Conservation (phyloP, 2,888 invertebrate genomes). For the Leptinotarsa tumamoca region DNA sequence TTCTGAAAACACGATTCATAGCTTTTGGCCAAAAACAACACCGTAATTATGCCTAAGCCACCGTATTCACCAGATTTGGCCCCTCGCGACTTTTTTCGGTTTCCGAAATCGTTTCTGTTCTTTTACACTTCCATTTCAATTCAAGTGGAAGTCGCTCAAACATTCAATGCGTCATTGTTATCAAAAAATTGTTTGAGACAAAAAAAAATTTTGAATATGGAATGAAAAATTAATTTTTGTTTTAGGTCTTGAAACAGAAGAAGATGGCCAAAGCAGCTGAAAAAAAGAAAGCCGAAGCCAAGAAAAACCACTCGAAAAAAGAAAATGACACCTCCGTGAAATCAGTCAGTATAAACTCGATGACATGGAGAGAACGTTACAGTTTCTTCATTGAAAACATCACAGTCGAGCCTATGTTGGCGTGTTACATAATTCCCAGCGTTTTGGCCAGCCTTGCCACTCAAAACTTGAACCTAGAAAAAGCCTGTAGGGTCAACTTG, state of each 20-base stretch:
- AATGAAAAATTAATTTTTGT: conserved; percentile 22
- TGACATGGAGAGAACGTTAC: conserved; percentile 71
- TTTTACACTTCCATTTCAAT: too few species aligned
- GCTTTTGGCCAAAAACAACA: too few species aligned
- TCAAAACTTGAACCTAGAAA: conserved; percentile 87
- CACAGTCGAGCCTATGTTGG: conserved; percentile 82
- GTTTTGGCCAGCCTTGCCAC: conserved; percentile 80
- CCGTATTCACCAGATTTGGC: too few species aligned
- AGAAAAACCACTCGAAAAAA: conserved; percentile 38
- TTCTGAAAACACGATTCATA: too few species aligned
- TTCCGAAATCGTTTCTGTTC: too few species aligned
- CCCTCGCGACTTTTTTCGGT: too few species aligned
- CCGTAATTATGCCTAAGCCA: too few species aligned
- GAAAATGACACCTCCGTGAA: conserved; percentile 41
- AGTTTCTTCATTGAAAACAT: conserved; percentile 73
- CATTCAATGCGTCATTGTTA: too few species aligned
- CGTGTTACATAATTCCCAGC: conserved; percentile 77
- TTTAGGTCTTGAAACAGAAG: conserved; percentile 50
- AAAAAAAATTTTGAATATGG: neutral
- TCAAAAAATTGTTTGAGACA: too few species aligned
- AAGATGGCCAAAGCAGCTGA: conserved; percentile 52
- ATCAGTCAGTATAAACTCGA: conserved; percentile 51
- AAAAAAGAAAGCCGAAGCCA: conserved; percentile 32
- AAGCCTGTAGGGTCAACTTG: conserved; percentile 87
- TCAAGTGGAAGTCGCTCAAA: too few species aligned